Evolutionary conservation across 2,113 vertebrate genomes (phyloP).

Genomic region (Monopterus albus): DNA sequence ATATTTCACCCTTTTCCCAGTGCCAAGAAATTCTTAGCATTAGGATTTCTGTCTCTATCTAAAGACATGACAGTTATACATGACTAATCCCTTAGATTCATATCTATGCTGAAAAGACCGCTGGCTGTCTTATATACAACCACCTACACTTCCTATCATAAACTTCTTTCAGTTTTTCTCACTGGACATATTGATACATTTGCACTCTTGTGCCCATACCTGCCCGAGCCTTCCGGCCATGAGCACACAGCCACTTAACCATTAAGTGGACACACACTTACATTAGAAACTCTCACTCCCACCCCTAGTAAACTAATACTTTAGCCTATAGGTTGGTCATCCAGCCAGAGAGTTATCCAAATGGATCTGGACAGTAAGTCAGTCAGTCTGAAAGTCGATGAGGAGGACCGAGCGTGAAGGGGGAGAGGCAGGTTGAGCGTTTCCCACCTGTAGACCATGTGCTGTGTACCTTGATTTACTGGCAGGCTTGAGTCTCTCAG

Average conservation of each 20-base stretch:
- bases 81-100: constrained; percentile 19
- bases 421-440: constrained; percentile 26
- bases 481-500: constrained; percentile 48
- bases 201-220: constrained; percentile 56
- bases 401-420: constrained; percentile 27
- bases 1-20: constrained; percentile 42
- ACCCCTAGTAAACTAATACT: constrained; percentile 25
- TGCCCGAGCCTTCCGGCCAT: constrained; percentile 66
- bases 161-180: constrained; percentile 7
- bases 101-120: background rate
- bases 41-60: constrained; percentile 10
- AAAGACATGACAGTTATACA: constrained; percentile 27
- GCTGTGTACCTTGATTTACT: constrained; percentile 72
- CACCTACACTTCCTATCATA: constrained; percentile 3
- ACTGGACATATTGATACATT: background rate
- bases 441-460: constrained; percentile 74
- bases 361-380: background rate
- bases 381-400: constrained; percentile 12
- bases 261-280: constrained; percentile 78
- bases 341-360: constrained; percentile 33
- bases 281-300: constrained; percentile 53
- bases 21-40: constrained; percentile 10
- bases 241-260: constrained; percentile 71
- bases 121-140: background rate
- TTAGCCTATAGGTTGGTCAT: constrained; percentile 59